These are phyloP conservation scores for Elanus axillaris DNA, from an alignment of 2,113 vertebrate genomes.

Conservation along the genomic window DNA sequence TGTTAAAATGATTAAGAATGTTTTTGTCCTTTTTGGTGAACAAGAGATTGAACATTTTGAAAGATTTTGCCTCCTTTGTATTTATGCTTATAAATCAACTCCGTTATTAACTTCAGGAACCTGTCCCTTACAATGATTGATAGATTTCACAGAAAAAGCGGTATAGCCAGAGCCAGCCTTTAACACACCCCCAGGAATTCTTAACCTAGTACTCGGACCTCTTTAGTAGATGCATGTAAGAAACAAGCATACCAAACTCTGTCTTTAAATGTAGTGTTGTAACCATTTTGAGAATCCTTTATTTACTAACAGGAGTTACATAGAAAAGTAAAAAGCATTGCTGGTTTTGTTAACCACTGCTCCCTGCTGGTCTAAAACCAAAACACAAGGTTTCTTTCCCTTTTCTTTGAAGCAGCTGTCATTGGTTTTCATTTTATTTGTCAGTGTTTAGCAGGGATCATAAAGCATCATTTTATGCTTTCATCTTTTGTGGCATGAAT, in stretches of 20 bases:
- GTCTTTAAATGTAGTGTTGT: fast-evolving
- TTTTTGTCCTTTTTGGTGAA: neutral
- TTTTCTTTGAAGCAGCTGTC: neutral
- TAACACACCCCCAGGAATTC: neutral
- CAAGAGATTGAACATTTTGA: neutral
- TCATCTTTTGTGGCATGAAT: neutral
- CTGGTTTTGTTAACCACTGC: conserved; percentile 11
- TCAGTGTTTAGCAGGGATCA: neutral
- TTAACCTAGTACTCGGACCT: neutral
- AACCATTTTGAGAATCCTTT: neutral
- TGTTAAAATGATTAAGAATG: neutral
- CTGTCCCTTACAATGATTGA: neutral
- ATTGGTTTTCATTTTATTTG: neutral
- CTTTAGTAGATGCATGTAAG: neutral
- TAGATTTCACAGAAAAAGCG: neutral
- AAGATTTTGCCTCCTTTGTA: neutral
- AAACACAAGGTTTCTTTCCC: neutral
- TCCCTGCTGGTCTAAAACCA: conserved; percentile 18
- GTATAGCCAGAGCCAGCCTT: neutral
- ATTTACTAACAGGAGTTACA: neutral
- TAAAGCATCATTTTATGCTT: neutral
- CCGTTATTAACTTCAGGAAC: neutral
- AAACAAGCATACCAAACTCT: neutral
- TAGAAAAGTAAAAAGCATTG: neutral
- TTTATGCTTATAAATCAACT: neutral